Percentiles rank a stretch among this genome's conserved stretches.
Evolutionary conservation across 1,140 invertebrate genomes (phyloP).

Genomic region (Marisa cornuarietis): DNA sequence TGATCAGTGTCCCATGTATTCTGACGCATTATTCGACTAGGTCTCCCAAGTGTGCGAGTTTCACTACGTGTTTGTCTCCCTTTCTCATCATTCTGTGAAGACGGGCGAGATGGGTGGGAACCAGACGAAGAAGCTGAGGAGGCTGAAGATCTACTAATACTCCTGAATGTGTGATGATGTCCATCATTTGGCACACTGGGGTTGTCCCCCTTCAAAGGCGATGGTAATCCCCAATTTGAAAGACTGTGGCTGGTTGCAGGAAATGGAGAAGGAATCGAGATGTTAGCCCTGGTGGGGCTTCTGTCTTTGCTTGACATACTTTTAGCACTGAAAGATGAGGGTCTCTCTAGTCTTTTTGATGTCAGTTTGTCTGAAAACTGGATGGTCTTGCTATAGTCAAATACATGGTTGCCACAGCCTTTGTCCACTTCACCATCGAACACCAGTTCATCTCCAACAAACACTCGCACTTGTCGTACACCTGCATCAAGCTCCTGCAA

Average conservation of each 20-base stretch:
- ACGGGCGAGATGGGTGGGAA: slow-evolving; percentile 21
- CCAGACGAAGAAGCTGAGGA: slow-evolving; percentile 45
- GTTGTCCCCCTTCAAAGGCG: slow-evolving; percentile 26
- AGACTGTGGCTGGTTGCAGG: slow-evolving; percentile 32
- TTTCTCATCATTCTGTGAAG: slow-evolving; percentile 14
- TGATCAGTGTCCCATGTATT: slow-evolving; percentile 33
- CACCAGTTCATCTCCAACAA: slow-evolving; percentile 53
- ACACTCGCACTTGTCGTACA: slow-evolving; percentile 54
- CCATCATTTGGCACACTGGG: slow-evolving; percentile 16
- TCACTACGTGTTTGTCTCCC: slow-evolving; percentile 44
- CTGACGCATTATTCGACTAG: slow-evolving; percentile 27
- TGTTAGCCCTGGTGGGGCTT: not conserved
- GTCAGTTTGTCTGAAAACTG: slow-evolving; percentile 30
- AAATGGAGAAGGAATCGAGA: slow-evolving; percentile 22
- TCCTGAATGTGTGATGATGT: slow-evolving; percentile 41
- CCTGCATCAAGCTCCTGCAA: slow-evolving; percentile 61
- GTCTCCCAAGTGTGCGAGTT: slow-evolving; percentile 50
- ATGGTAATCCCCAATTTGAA: slow-evolving; percentile 13
- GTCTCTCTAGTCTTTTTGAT: not conserved
- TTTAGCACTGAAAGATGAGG: not conserved
- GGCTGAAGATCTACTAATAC: slow-evolving; percentile 42
- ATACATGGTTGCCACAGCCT: slow-evolving; percentile 66
- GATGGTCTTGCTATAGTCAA: slow-evolving; percentile 62
- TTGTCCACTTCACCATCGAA: slow-evolving; percentile 63
- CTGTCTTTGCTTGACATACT: slow-evolving; percentile 17